phyloP scores from a whole-genome alignment of 2,113 vertebrate species.

The Xiphophorus hellerii region DNA sequence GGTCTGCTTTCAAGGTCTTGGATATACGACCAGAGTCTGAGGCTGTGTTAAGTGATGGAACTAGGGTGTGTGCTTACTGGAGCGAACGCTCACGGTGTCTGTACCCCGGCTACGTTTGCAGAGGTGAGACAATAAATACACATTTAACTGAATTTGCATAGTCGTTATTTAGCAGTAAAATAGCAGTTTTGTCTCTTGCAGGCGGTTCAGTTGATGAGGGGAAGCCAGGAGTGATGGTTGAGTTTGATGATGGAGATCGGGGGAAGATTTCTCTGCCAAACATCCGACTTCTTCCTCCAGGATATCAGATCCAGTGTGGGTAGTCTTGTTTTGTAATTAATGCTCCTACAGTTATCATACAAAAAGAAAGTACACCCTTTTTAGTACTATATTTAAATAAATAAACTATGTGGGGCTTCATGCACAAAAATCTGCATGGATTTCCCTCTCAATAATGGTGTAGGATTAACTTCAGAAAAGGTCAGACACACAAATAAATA shows the following conservation, averaged over 20 bases:
- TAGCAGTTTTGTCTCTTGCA: constrained; percentile 35
- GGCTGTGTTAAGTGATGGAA: constrained; percentile 82
- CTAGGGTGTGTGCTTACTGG: constrained; percentile 95
- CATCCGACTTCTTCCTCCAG: constrained; percentile 92
- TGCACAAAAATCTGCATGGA: not conserved
- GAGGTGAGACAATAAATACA: constrained; percentile 78
- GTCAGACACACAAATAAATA: no score
- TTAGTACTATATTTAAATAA: not conserved
- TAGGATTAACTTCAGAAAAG: no score
- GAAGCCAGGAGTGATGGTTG: constrained; percentile 88
- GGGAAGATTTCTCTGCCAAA: constrained; percentile 92
- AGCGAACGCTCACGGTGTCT: constrained; percentile 94
- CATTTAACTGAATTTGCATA: not conserved
- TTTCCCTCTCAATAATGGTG: not conserved
- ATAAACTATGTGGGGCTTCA: not conserved
- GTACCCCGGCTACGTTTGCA: constrained; percentile 90
- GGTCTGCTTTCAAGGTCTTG: constrained; percentile 84
- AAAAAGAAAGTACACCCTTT: not conserved
- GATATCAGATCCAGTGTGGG: constrained; percentile 95
- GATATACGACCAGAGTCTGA: constrained; percentile 88
- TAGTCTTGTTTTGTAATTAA: constrained; percentile 5
- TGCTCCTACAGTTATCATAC: not conserved
- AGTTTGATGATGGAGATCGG: constrained; percentile 95
- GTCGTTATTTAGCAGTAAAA: not conserved
- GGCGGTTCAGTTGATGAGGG: constrained; percentile 85